Base-by-base conservation (phyloP, 2,113 vertebrate species). In the Serilophus lunatus region DNA sequence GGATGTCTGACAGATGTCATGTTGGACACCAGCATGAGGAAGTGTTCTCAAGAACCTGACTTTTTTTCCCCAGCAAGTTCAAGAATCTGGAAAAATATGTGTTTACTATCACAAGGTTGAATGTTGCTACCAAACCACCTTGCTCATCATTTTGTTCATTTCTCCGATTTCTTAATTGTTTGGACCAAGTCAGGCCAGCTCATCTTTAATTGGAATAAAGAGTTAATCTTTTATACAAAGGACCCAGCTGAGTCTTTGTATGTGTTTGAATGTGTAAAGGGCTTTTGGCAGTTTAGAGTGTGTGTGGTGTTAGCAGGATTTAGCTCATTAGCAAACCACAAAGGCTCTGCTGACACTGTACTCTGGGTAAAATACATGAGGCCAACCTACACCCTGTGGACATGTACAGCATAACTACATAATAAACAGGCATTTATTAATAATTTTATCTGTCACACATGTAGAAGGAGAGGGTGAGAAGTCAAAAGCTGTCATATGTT, bases 361-460 rank as follows among this genome's bases (percentile, higher is more conserved):
- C 92, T 86, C 86, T 33, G 95, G 86, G 87, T 94, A 97, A 98
- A 97, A 97, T 97, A 97, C 96, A 96, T 69, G 93, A 97, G 97
- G 96, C 94, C 77, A 95, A 24, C 82, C 88, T 71, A n/a, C 94
- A 97, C 98, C 97, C 97, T 80, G 85, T 97, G 96, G 97, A 96
- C 97, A 97, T 91, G 96, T 96, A 97, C 94, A 97, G 97, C 96
- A 97, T 96, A 97, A 95, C 97, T 97, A 97, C 97, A 97, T 97
- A 98, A 98, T 97, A 97, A 98, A 98, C 97, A 98, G 97, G 97
- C 98, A 97, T 97, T 98, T 98, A 98, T 98, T 97, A 98, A 98
- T 97, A 98, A 98, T 98, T 98, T 98, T 97, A 95, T 97, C 97
- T 97, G 96, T 98, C 97, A 97, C 95, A 97, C 92, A 96, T 96